Evolutionary conservation across 2,797 vertebrate species (phyloP), one percentile per base, ranked within the genome.

Genomic region (Sebastes taczanowskii): DNA sequence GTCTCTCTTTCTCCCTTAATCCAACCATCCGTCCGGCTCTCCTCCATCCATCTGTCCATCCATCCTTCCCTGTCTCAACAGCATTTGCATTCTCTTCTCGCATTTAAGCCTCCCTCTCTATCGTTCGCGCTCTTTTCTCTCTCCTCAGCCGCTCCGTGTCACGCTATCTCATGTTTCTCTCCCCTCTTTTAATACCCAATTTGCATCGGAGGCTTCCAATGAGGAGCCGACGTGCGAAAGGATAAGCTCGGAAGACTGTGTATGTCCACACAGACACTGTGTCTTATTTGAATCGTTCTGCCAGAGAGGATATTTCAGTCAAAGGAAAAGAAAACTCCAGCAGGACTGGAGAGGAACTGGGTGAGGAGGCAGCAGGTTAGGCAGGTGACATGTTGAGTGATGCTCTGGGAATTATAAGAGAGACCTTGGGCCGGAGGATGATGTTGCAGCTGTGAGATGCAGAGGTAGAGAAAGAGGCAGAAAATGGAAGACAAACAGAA

Each of bases 41-140:
- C 55, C 61, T 79, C 49, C 56, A 22, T 67, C 76, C 53, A 11
- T 61, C 69, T 73, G 11, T 84, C 78, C 84, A 76, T 67, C 90
- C 83, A 64, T 81, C 86, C 68, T 46, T 83, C 78, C 78, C 86
- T 88, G 84, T 84, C 88, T 86, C 88, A 88, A 89, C 86, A 89
- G 78, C 87, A 95, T 95, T 95, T 95, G 94, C 95, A 95, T 95
- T 88, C 92, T 91, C 90, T 91, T 92, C 92, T 90, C 83, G 49
- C 77, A 76, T 87, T 87, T 82, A 83, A 90, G 90, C 85, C 83
- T 86, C 67, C 71, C 89, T 77, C 90, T 90, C 82, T 82, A 76
- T 91, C 92, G 83, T 91, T 91, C 58, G 76, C 82, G 7, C 76
- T 61, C 70, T 74, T 74, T 82, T 85, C 79, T 78, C 79, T 90